Conservation (phyloP, 2,888 invertebrate species). For the Orchesellides sinensis region DNA sequence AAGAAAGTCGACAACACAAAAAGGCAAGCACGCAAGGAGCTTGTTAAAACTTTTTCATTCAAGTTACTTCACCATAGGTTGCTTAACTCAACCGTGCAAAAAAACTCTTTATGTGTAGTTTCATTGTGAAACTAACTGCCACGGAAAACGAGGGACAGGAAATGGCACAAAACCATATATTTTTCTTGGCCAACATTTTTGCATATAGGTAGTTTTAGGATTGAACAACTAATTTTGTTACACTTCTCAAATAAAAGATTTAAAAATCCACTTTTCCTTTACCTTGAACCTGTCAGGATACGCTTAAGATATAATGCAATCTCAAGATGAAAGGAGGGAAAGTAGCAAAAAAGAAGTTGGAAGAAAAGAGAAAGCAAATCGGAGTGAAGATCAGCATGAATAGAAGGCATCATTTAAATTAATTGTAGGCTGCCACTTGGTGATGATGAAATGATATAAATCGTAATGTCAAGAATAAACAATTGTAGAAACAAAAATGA, state of each 20-base stretch:
- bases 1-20: constrained; percentile 18
- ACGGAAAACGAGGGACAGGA: constrained; percentile 15
- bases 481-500: constrained; percentile 25
- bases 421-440: constrained; percentile 44
- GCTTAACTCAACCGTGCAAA: constrained; percentile 12
- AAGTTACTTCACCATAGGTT: constrained; percentile 11
- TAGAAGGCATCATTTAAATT: constrained; percentile 33
- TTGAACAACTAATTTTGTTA: no score
- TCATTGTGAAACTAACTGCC: constrained; percentile 9
- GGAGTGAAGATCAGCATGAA: constrained; percentile 21
- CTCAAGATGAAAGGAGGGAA: neutral
- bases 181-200: constrained; percentile 10
- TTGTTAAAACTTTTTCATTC: constrained; percentile 52
- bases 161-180: constrained; percentile 44
- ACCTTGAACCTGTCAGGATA: neutral
- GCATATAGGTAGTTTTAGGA: no score
- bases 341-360: constrained; percentile 3
- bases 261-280: neutral
- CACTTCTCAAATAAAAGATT: no score
- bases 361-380: neutral
- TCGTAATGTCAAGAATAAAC: constrained; percentile 44
- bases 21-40: constrained; percentile 35
- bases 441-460: constrained; percentile 54
- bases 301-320: neutral
- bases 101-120: neutral